phyloP scores from a whole-genome alignment of 2,888 invertebrate species.

The Hypena proboscidalis region DNA sequence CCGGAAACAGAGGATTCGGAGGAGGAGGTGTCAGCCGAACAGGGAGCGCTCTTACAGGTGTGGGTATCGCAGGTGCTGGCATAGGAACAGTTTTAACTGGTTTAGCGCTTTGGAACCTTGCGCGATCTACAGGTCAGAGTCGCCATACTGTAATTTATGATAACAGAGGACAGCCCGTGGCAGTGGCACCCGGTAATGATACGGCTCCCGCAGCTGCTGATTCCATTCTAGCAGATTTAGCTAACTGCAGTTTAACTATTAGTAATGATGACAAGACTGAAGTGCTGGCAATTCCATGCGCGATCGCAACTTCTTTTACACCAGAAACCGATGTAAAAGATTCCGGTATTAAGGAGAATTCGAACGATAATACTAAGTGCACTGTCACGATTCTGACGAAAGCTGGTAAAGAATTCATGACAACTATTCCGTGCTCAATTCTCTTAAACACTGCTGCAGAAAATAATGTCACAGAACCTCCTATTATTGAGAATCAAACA shows the following conservation, averaged over 20 bases:
- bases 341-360: conserved; percentile 50
- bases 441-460: conserved; percentile 76
- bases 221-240: conserved; percentile 72
- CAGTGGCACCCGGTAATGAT: conserved; percentile 68
- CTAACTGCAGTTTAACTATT: conserved; percentile 78
- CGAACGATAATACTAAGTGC: conserved; percentile 73
- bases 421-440: conserved; percentile 79
- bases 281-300: conserved; percentile 78
- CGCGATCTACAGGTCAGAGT: conserved; percentile 71
- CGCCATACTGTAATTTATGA: conserved; percentile 80
- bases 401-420: conserved; percentile 71
- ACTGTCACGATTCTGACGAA: conserved; percentile 76
- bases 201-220: conserved; percentile 60
- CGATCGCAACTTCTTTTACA: conserved; percentile 80
- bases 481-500: conserved; percentile 42
- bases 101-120: conserved; percentile 80
- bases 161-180: conserved; percentile 77
- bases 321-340: conserved; percentile 76
- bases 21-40: conserved; percentile 67
- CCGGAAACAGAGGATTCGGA: conserved; percentile 57
- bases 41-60: conserved; percentile 68
- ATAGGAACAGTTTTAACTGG: conserved; percentile 79
- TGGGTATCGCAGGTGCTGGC: conserved; percentile 78
- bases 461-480: conserved; percentile 79
- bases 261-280: conserved; percentile 69